Evolutionary conservation across 2,113 vertebrate genomes (phyloP), one percentile per base, ranked within the genome.

Genomic region (Lepisosteus osseus): DNA sequence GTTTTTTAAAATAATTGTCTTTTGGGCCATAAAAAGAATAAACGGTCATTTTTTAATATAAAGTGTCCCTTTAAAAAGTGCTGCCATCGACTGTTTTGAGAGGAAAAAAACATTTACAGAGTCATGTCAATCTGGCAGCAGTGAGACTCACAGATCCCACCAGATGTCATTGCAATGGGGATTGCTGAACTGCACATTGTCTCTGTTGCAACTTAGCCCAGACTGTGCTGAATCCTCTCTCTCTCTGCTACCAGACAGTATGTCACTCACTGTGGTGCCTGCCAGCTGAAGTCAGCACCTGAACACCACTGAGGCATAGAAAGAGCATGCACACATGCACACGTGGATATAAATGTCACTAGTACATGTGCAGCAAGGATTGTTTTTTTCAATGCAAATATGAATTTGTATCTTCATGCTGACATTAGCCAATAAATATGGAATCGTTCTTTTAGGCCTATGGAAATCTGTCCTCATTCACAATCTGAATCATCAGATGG

Each of bases 161-260:
- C 42, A 13, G 41, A 42, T 61, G 54, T 54, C 5, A 62, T 62
- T 68, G 43, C 14, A n/a, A 3, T 54, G 51, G 63, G 7, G 40
- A 65, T 6, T 67, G 64, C 42, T 29, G 65, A 59, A 59, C 57
- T 59, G 11, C 57, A n/a, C 57, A 59, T 59, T 59, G 57, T 59
- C 13, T 59, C 57, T 14, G n/a, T 59, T 59, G 57, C 57, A 59
- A 59, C 57, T 5, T 5, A 59, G 57, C 57, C 57, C 57, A 59
- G 57, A 59, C 57, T 13, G 57, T 15, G 8, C 43, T 61, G 54
- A 42, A 11, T 11, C 66, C 8, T 13, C 45, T 51, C 8, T n/a
- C 6, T 3, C n/a, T 4, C 65, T 29, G 4, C 40, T 29, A 68
- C 55, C 72, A 73, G 72, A 68, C 59, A 42, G 40, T 42, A n/a